Percentiles rank a stretch among this genome's conserved stretches.
phyloP scores from a whole-genome alignment of 1,140 invertebrate species.

The Apis mellifera region DNA sequence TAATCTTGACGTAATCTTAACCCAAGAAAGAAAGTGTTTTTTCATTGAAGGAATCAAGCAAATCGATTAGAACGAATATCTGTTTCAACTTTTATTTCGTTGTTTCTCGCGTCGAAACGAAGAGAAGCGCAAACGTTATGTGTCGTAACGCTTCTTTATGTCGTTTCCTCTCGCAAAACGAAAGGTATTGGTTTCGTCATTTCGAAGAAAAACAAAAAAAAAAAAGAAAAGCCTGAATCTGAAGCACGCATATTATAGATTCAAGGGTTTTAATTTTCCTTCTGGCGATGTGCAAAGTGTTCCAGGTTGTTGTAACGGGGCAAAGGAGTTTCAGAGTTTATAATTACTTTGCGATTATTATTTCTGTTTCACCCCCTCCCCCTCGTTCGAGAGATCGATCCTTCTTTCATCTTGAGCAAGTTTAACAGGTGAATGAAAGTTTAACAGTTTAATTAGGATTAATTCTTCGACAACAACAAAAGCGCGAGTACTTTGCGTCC shows the following conservation, averaged over 20 bases:
- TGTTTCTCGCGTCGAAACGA: not conserved
- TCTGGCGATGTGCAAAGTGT: not conserved
- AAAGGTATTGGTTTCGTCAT: constrained; percentile 21
- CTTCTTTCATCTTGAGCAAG: not conserved
- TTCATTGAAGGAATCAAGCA: not conserved
- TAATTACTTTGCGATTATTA: not conserved
- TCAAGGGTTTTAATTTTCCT: constrained; percentile 7
- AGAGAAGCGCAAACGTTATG: constrained; percentile 19
- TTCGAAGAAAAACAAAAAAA: no score
- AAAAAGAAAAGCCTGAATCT: no score
- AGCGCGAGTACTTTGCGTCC: no score
- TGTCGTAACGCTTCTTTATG: constrained; percentile 4
- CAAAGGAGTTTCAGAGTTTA: not conserved
- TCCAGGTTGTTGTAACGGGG: not conserved
- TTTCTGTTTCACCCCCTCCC: not conserved
- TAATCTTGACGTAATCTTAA: no score
- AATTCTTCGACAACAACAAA: no score
- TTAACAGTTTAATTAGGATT: no score
- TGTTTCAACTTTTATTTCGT: constrained; percentile 2
- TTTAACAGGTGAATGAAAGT: no score
- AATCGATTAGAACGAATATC: not conserved
- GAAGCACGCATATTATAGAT: no score
- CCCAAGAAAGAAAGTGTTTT: not conserved
- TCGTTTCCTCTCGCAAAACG: not conserved
- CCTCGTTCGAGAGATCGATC: no score